Evolutionary conservation across 2,113 vertebrate genomes (phyloP).

Genomic region (Genyomyrus donnyi): DNA sequence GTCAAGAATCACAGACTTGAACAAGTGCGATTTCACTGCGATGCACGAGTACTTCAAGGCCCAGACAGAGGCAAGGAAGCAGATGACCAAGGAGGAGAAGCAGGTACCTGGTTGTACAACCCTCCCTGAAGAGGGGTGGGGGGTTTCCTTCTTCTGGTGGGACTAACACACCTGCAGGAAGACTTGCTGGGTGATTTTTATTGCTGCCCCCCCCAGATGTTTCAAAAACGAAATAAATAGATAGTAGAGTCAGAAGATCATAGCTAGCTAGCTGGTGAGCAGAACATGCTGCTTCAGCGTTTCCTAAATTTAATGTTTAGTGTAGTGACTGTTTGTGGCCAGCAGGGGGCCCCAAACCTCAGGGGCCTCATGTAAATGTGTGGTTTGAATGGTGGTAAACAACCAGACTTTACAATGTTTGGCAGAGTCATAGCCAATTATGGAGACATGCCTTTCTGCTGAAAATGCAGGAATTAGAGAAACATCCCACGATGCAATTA

Average conservation of each 20-base stretch:
- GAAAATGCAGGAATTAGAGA: not conserved
- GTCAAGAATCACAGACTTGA: constrained; percentile 75
- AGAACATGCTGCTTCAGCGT: not conserved
- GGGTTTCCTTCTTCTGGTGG: not conserved
- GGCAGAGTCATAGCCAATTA: not conserved
- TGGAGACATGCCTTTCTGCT: not conserved
- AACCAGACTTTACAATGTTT: not conserved
- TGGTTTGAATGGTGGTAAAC: not conserved
- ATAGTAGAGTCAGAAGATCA: not conserved
- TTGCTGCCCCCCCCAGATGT: not conserved
- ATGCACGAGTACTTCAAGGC: constrained; percentile 91
- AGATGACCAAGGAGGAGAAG: constrained; percentile 94
- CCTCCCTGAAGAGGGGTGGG: not conserved
- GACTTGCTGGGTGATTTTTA: not conserved
- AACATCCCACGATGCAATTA: not conserved
- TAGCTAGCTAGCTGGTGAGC: not conserved
- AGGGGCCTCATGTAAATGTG: not conserved
- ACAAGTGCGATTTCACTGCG: constrained; percentile 87
- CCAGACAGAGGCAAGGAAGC: constrained; percentile 85
- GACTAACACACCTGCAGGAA: not conserved
- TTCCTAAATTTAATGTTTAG: not conserved
- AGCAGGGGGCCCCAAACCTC: not conserved
- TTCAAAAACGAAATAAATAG: not conserved
- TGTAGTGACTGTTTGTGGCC: not conserved
- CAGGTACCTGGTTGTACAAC: constrained; percentile 53